Percentiles rank a stretch among this genome's conserved stretches.
Evolutionary conservation across 30 jellyfish, hydroid and myxozoan species (phyloP).

Genomic region (Aurelia coerulea): DNA sequence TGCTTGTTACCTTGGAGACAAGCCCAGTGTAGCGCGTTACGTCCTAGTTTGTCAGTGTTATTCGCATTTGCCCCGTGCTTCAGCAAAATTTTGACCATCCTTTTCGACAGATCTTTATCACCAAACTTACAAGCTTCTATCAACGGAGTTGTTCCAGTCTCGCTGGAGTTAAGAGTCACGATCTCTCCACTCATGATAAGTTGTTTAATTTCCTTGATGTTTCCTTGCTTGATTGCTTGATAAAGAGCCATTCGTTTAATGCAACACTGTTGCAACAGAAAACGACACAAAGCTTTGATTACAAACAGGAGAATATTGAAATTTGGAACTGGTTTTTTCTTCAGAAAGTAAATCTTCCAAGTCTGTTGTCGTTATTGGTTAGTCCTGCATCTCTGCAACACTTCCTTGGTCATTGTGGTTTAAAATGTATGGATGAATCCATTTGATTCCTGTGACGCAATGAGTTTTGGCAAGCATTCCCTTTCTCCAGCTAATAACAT

Average conservation of each 20-base stretch:
- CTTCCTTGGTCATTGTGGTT: no score
- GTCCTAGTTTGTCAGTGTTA: constrained; percentile 52
- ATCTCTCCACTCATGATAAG: constrained; percentile 41
- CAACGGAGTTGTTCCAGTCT: constrained; percentile 60
- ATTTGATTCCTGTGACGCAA: no score
- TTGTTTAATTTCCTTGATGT: constrained; percentile 38
- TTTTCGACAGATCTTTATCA: constrained; percentile 49
- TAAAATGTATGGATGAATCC: no score
- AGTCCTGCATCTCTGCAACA: no score
- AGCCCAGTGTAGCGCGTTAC: constrained; percentile 71
- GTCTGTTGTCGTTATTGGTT: no score
- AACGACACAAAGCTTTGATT: not conserved
- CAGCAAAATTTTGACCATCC: constrained; percentile 51
- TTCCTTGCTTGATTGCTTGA: constrained; percentile 65
- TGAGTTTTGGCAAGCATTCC: no score
- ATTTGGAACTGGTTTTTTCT: no score
- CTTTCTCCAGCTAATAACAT: no score
- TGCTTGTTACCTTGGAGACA: constrained; percentile 49
- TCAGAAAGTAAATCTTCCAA: no score
- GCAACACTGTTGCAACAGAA: no score
- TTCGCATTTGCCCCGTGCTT: constrained; percentile 59
- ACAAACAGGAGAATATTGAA: no score
- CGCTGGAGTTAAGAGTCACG: constrained; percentile 19
- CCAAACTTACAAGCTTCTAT: constrained; percentile 68
- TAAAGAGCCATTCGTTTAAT: constrained; percentile 21